Evolutionary conservation across 2,113 vertebrate genomes (phyloP), one percentile per base, ranked within the genome.

Genomic region (Lamprologus tigripictilis): DNA sequence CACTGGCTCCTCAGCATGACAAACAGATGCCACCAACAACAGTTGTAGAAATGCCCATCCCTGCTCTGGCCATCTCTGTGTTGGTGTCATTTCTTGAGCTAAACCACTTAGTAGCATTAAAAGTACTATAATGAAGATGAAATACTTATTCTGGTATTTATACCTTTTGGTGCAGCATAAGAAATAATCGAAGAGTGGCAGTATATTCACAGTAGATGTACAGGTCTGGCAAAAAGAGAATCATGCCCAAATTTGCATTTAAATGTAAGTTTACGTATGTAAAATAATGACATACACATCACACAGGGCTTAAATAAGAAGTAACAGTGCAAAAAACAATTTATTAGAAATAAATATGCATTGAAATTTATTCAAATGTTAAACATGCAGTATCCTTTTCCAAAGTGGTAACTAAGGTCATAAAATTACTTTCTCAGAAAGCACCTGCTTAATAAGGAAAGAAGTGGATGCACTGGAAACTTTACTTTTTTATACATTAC

Each of bases 61-160:
- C 54, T 55, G 54, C 54, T 55, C 54, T 58, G 93, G 61, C 93
- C 92, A 95, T 10, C 16, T 89, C 33, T 92, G 87, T 83, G 86
- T 87, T n/a, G 33, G 28, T 2, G 58, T 82, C 92, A 93, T 95
- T 8, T 82, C 35, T 42, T 54, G 7, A 81, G 19, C 9, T 3
- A 66, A 81, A 84, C 57, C 37, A 47, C 66, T 55, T 13, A 9
- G 8, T 79, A 51, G 42, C 76, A 84, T 87, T 79, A 31, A 21
- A 16, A 53, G 16, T 31, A 28, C 13, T 6, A 12, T 68, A 81
- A 9, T 57, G 54, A 57, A 57, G 54, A 57, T 57, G 54, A 57
- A 57, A 57, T 26, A 57, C 12, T 57, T 57, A 57, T 8, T 8
- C 54, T 57, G 54, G 40, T 88, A 91, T 93, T 93, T 93, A 91